Evolutionary conservation across 2,113 vertebrate species (phyloP).

Genomic region (Hemiprocne comata): DNA sequence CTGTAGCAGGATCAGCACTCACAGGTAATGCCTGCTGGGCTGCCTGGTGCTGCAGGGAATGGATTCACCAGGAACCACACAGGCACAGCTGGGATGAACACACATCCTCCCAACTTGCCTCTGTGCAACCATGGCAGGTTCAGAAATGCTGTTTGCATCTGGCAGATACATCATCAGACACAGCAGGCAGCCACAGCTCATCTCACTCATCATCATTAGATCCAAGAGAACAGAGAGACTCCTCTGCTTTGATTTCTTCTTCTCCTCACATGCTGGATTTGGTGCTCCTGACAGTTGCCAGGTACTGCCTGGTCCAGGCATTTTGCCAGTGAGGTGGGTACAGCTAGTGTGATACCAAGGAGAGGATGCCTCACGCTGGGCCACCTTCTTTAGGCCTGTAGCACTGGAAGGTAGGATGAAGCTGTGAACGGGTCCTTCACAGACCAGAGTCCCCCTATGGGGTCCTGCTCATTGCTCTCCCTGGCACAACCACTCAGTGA

Average conservation of each 20-base stretch:
- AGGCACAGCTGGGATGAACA: not conserved
- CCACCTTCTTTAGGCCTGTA: not conserved
- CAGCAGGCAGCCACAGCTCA: not conserved
- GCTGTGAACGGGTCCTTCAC: not conserved
- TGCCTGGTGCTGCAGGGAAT: not conserved
- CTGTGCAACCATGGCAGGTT: not conserved
- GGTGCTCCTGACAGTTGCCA: not conserved
- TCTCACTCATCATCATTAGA: not conserved
- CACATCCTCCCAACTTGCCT: not conserved
- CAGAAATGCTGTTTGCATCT: not conserved
- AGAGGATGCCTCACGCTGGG: not conserved
- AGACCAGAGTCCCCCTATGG: not conserved
- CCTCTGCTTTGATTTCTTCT: not conserved
- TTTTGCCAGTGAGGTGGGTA: not conserved
- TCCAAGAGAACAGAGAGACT: not conserved
- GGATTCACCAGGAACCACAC: not conserved
- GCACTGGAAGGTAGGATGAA: no score
- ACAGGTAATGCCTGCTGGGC: not conserved
- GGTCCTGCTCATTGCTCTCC: not conserved
- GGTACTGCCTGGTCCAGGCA: no score
- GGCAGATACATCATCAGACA: not conserved
- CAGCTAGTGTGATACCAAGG: not conserved
- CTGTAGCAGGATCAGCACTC: not conserved
- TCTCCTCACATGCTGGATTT: not conserved
- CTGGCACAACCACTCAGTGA: fast-evolving